phyloP scores from a whole-genome alignment of 2,888 invertebrate genomes.

The Hyppa rectilinea region DNA sequence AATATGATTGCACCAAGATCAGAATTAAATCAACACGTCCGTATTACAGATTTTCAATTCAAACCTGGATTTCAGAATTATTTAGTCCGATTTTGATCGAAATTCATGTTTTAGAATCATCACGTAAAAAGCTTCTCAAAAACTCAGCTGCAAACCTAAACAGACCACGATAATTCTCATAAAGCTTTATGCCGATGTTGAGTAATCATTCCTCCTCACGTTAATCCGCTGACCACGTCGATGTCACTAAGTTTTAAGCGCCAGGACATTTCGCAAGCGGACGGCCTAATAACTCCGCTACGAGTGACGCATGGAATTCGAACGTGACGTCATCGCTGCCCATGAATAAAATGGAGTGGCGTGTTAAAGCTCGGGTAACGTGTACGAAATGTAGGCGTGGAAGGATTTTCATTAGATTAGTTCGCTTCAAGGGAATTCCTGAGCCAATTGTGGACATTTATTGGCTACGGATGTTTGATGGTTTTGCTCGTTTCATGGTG shows the following conservation, averaged over 20 bases:
- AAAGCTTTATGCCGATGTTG: constrained; percentile 31
- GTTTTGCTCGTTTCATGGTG: constrained; percentile 30
- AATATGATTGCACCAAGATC: background rate
- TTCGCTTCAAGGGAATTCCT: constrained; percentile 55
- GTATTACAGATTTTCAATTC: background rate
- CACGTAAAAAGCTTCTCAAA: background rate
- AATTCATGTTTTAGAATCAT: background rate
- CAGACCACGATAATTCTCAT: constrained; percentile 26
- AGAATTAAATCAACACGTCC: background rate
- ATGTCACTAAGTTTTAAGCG: constrained; percentile 63
- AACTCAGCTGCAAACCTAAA: constrained; percentile 15
- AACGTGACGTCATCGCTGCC: constrained; percentile 64
- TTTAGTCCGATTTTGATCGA: background rate
- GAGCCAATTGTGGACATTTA: constrained; percentile 56
- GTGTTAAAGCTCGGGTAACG: constrained; percentile 64
- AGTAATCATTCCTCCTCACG: constrained; percentile 37
- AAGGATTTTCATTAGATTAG: constrained; percentile 66
- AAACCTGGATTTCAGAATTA: background rate
- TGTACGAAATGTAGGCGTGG: constrained; percentile 62
- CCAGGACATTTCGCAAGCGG: constrained; percentile 62
- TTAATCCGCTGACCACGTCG: constrained; percentile 59
- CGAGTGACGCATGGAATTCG: constrained; percentile 64
- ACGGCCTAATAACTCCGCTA: constrained; percentile 63
- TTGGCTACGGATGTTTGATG: constrained; percentile 43
- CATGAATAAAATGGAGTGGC: constrained; percentile 67